A percentile compares a stretch with the other conserved stretches of the same genome.
These are phyloP conservation scores for Drosophila micromelanica DNA, from an alignment of 1,140 invertebrate genomes.

Conservation along the genomic window DNA sequence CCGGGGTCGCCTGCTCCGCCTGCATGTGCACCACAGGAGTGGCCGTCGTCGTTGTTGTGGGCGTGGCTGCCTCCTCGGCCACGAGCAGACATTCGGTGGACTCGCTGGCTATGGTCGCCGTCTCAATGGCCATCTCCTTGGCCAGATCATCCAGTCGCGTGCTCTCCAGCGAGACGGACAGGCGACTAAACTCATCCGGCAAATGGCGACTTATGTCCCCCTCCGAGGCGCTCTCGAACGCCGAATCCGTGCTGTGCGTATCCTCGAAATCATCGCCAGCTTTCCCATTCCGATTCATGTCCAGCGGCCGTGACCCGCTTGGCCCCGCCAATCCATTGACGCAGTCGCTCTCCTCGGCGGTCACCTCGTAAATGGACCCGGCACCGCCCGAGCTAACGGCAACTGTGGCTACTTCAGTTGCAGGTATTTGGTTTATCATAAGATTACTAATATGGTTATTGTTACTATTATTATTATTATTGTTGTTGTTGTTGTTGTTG, in stretches of 20 bases:
- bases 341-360: slow-evolving; percentile 76
- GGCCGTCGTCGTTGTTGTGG: slow-evolving; percentile 4
- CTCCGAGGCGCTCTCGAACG: slow-evolving; percentile 80
- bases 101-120: slow-evolving; percentile 80
- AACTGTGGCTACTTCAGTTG: not conserved
- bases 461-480: slow-evolving; percentile 18
- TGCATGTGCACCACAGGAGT: slow-evolving; percentile 6
- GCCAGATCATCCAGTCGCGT: slow-evolving; percentile 71
- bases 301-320: slow-evolving; percentile 59
- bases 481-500: slow-evolving; percentile 53
- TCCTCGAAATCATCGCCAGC: slow-evolving; percentile 75
- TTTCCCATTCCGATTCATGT: slow-evolving; percentile 75
- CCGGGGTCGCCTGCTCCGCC: not conserved
- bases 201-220: slow-evolving; percentile 81
- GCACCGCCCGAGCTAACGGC: slow-evolving; percentile 32
- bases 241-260: slow-evolving; percentile 83
- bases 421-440: slow-evolving; percentile 31
- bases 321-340: slow-evolving; percentile 48
- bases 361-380: slow-evolving; percentile 68
- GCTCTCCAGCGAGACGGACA: slow-evolving; percentile 76
- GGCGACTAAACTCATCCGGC: slow-evolving; percentile 76
- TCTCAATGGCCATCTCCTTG: slow-evolving; percentile 77
- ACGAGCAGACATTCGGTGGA: slow-evolving; percentile 74
- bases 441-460: slow-evolving; percentile 32
- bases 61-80: slow-evolving; percentile 47